Evolutionary conservation across 2,888 invertebrate species (phyloP).

Genomic region (Polymixis lichenea): DNA sequence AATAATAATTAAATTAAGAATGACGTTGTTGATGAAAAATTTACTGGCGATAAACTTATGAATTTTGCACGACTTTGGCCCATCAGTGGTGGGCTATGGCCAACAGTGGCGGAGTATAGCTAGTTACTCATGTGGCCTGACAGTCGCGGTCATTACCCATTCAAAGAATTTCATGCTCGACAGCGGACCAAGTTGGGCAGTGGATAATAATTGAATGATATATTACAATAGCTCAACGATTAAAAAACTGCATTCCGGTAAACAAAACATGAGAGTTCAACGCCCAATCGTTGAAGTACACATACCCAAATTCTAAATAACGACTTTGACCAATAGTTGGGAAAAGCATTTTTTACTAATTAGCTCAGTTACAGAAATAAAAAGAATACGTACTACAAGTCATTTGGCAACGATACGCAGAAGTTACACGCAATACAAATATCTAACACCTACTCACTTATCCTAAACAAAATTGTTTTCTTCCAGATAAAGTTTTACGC

Average conservation of each 20-base stretch:
- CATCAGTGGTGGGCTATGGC: no score
- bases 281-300: no score
- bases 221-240: neutral
- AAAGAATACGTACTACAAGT: neutral
- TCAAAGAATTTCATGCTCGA: neutral
- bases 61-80: neutral
- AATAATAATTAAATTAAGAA: slow-evolving; percentile 35
- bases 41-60: neutral
- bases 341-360: neutral
- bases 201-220: no score
- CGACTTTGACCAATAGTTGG: neutral
- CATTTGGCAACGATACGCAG: neutral
- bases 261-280: neutral
- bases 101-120: no score
- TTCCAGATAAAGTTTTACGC: slow-evolving; percentile 24
- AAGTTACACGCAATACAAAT: slow-evolving; percentile 7
- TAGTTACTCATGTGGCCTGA: no score
- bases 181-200: neutral
- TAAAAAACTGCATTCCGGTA: neutral
- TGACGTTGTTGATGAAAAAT: slow-evolving; percentile 3
- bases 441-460: neutral
- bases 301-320: no score
- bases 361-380: neutral
- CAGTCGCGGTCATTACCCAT: no score
- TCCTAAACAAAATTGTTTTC: slow-evolving; percentile 15